Percentiles rank a stretch among this genome's conserved stretches.
Conservation (phyloP, 2,888 invertebrate species). For the Liodrosophila aerea region DNA sequence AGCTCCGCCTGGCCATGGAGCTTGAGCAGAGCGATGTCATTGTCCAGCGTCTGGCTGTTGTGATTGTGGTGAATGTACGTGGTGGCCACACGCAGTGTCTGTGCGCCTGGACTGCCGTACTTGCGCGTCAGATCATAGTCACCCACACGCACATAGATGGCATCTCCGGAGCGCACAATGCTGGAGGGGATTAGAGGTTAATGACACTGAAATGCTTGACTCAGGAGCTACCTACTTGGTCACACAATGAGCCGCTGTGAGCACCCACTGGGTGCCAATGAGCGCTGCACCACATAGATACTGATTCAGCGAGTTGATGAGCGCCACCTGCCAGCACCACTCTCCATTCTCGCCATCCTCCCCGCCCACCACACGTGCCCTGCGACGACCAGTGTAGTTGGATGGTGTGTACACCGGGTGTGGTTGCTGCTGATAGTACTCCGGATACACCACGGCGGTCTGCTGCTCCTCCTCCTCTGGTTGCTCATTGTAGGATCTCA, state of each 20-base stretch:
- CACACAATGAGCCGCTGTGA: conserved; percentile 96
- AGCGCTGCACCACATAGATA: conserved; percentile 96
- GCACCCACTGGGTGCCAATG: conserved; percentile 96
- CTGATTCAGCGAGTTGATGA: conserved; percentile 96
- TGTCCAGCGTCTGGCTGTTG: conserved; percentile 96
- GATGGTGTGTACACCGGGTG: conserved; percentile 34
- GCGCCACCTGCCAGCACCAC: conserved; percentile 97
- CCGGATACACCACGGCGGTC: conserved; percentile 47
- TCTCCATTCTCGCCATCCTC: conserved; percentile 95
- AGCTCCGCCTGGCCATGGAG: conserved; percentile 94
- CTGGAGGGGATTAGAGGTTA: conserved; percentile 83
- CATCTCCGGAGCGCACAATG: conserved; percentile 96
- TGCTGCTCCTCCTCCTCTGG: conserved; percentile 29
- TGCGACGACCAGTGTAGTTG: conserved; percentile 58
- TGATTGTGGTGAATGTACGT: conserved; percentile 98
- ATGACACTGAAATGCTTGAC: no score
- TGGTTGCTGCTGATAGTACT: conserved; percentile 39
- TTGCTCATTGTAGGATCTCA: conserved; percentile 71
- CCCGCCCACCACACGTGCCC: conserved; percentile 90
- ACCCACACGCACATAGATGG: conserved; percentile 95
- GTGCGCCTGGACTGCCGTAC: conserved; percentile 95
- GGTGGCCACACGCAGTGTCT: conserved; percentile 94
- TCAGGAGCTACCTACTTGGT: conserved; percentile 91
- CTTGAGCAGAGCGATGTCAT: conserved; percentile 95
- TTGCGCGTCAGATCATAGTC: conserved; percentile 95